phyloP scores from a whole-genome alignment of 2,888 invertebrate genomes.

The Synergus gifuensis region DNA sequence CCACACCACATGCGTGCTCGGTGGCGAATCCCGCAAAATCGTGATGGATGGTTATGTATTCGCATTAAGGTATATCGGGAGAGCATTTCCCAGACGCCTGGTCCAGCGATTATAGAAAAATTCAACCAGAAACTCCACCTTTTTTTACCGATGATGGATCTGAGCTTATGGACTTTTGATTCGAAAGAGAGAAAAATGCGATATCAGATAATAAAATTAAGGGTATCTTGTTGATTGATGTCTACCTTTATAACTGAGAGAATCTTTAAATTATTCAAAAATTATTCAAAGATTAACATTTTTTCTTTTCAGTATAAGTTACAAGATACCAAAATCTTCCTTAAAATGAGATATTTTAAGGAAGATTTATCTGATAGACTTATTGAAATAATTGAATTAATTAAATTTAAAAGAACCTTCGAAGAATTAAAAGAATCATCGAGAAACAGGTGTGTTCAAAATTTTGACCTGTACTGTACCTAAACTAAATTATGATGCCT shows the following conservation, averaged over 20 bases:
- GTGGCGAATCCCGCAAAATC: conserved; percentile 50
- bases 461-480: too few species aligned
- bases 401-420: too few species aligned
- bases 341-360: too few species aligned
- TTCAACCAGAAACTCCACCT: neutral
- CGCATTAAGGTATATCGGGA: conserved; percentile 17
- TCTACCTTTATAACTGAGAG: neutral
- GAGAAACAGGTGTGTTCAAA: too few species aligned
- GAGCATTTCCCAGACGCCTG: neutral
- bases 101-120: conserved; percentile 12
- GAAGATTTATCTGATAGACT: too few species aligned
- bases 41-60: conserved; percentile 49
- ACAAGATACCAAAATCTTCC: too few species aligned
- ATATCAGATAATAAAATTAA: neutral
- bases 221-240: neutral
- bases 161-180: conserved; percentile 23
- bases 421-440: too few species aligned
- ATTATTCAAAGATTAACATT: too few species aligned
- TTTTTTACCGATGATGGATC: conserved; percentile 26
- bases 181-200: neutral
- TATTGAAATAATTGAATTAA: too few species aligned
- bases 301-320: too few species aligned
- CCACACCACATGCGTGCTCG: conserved; percentile 53
- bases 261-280: neutral
- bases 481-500: neutral